Percentiles rank a stretch among this genome's conserved stretches.
Conservation (phyloP, 2,113 vertebrate species). For the Semnornis frantzii region DNA sequence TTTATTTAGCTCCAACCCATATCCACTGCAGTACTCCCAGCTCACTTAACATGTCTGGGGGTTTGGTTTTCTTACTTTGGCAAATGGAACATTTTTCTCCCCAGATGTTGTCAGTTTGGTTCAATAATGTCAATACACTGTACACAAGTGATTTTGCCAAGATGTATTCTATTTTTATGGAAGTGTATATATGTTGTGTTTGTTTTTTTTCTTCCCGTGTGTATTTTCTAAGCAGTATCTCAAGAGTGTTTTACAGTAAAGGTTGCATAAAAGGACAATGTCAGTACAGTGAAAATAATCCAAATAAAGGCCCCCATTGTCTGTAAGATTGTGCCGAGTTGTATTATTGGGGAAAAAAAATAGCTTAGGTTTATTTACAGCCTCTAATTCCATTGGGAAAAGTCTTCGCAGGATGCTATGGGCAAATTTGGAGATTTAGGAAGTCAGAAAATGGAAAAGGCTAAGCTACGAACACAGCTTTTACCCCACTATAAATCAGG, state of each 20-base stretch:
- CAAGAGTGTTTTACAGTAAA: constrained; percentile 67
- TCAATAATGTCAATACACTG: constrained; percentile 80
- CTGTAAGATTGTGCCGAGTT: constrained; percentile 15
- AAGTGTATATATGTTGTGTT: constrained; percentile 79
- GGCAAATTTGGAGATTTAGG: too few species aligned
- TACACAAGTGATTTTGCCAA: constrained; percentile 79
- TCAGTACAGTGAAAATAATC: constrained; percentile 55
- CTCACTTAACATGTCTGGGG: not conserved
- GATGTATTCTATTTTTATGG: constrained; percentile 97
- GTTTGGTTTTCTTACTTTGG: not conserved
- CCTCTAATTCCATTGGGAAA: too few species aligned
- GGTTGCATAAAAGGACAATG: constrained; percentile 60
- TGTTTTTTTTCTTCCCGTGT: constrained; percentile 46
- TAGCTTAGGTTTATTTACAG: too few species aligned
- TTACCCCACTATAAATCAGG: too few species aligned
- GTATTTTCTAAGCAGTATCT: constrained; percentile 77
- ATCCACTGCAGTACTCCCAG: constrained; percentile 25
- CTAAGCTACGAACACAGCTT: too few species aligned
- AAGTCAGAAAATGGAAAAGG: too few species aligned
- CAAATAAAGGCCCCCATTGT: constrained; percentile 74
- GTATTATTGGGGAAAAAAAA: not conserved
- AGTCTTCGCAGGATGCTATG: too few species aligned
- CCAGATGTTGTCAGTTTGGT: constrained; percentile 53
- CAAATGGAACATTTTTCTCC: constrained; percentile 25
- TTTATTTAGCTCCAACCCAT: constrained; percentile 47